A percentile compares a stretch with the other conserved stretches of the same genome.
Conservation (phyloP, 2,888 invertebrate genomes). For the Lycia hirtaria region DNA sequence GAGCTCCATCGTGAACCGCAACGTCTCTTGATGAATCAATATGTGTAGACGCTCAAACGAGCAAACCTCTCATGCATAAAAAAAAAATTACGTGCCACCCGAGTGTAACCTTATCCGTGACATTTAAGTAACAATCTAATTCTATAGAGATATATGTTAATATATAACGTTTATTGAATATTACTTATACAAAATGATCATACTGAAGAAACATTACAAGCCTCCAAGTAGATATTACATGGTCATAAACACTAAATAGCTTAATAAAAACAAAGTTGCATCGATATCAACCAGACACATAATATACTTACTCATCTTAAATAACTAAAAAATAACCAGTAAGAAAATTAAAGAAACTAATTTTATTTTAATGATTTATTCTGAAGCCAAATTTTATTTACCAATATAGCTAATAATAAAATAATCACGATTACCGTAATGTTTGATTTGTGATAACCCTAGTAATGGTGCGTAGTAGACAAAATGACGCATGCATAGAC, state of each 20-base stretch:
- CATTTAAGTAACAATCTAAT: background rate
- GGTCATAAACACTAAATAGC: background rate
- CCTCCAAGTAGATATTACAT: background rate
- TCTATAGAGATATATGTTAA: background rate
- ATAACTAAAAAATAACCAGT: background rate
- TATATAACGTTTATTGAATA: background rate
- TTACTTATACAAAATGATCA: background rate
- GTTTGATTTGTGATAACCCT: slow-evolving; percentile 31
- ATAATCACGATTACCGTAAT: background rate
- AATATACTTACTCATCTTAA: background rate
- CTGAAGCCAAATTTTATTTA: background rate
- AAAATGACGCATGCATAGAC: slow-evolving; percentile 46
- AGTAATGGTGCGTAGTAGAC: slow-evolving; percentile 15
- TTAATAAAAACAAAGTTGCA: too few species aligned
- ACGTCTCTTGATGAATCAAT: too few species aligned
- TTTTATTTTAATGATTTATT: slow-evolving; percentile 4
- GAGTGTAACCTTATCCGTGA: too few species aligned
- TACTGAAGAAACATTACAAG: background rate
- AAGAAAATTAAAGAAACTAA: background rate
- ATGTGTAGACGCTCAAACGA: too few species aligned
- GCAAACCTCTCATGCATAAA: too few species aligned
- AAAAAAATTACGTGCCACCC: too few species aligned
- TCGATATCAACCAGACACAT: too few species aligned
- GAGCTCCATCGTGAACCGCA: too few species aligned
- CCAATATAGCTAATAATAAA: background rate